Evolutionary conservation across 2,888 invertebrate genomes (phyloP).

Genomic region (Leptopilina syphax): DNA sequence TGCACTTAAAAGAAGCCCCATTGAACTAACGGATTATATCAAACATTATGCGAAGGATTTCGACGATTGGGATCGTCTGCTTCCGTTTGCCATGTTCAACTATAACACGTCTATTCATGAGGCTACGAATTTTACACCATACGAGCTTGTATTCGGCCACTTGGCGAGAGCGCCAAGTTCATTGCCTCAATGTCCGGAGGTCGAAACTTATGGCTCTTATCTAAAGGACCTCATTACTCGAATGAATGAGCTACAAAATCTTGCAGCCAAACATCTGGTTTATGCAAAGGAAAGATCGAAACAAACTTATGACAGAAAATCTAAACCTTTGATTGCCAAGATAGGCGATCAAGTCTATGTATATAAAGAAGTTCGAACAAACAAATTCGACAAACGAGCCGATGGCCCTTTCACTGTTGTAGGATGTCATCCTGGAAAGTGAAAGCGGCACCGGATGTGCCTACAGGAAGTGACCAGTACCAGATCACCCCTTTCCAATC

Average conservation of each 20-base stretch:
- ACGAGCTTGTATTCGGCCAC: background rate
- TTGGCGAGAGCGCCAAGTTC: background rate
- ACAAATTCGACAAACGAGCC: background rate
- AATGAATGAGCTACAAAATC: background rate
- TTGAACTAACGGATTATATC: background rate
- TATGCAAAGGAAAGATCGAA: background rate
- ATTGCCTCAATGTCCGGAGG: background rate
- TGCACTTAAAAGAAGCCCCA: background rate
- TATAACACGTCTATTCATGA: background rate
- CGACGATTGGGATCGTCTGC: constrained; percentile 7
- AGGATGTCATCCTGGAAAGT: background rate
- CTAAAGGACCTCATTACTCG: background rate
- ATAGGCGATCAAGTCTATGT: background rate
- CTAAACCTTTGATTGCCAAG: background rate
- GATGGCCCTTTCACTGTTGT: background rate
- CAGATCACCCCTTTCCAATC: too few relatives aligned
- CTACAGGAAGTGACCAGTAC: too few relatives aligned
- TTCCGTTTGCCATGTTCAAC: background rate
- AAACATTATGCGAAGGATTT: constrained; percentile 1
- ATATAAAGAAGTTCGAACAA: background rate
- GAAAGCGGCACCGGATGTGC: background rate
- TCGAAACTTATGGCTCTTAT: background rate
- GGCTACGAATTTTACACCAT: background rate
- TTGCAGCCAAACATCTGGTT: background rate
- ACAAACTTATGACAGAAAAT: background rate